Evolutionary conservation across 2,113 vertebrate genomes (phyloP), one percentile per base, ranked within the genome.

Genomic region (Greenwoodochromis staneri): DNA sequence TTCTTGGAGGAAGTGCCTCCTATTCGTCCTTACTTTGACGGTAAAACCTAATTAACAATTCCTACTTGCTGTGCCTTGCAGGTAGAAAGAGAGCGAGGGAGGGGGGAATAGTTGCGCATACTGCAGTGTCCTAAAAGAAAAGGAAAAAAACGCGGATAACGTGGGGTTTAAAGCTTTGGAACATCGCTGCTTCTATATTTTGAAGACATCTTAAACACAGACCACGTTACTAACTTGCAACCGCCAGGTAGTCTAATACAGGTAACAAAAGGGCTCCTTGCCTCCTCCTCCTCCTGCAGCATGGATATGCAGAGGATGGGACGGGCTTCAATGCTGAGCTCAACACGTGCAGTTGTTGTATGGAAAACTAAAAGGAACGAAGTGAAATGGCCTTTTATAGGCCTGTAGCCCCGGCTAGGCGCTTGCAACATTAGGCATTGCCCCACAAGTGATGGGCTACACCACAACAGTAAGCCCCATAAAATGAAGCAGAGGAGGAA

Each of bases 201-300:
- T 93, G 89, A 87, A 93, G 94, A 88, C 93, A 95, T 92, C 89
- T 94, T 91, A 91, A 81, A 89, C 91, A 83, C 92, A 83, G 92
- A 91, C 90, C 92, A 85, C 76, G 94, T 92, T 87, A 82, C 86
- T 84, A 76, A 86, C 89, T 90, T 83, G 21, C 82, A 91, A 73
- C 95, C 93, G 93, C 89, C 94, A 96, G 95, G 95, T 96, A 95
- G 86, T 89, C 92, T 93, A 87, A 84, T 45, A 88, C 96, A 97
- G 96, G 96, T 97, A 96, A 95, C 92, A 95, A 94, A 95, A 94
- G 91, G 69, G 63, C 91, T 92, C 29, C 88, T 90, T 95, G 94
- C 95, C 93, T 94, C 90, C 93, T 94, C 93, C 95, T 89, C 92
- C 93, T 91, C 81, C 91, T 86, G 49, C 84, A 80, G 92, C 80